Base-by-base conservation (phyloP, 2,888 invertebrate species). In the Dicyrtomina minuta region DNA sequence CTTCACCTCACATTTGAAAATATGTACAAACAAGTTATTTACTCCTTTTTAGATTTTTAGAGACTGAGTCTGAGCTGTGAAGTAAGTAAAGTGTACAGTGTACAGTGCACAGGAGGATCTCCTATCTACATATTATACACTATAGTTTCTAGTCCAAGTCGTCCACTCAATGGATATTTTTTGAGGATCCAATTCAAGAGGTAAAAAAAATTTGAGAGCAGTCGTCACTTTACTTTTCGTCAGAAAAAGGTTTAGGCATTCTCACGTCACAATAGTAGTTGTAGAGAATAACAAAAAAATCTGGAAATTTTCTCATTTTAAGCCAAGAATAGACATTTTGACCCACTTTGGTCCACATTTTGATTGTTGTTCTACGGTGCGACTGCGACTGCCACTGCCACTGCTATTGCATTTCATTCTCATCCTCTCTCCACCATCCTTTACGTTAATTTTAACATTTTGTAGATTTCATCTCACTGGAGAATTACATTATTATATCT, bases 291-390 rank as follows among this genome's bases (percentile, higher is more conserved):
- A n/a, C n/a, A n/a, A 64, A 64, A 64, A 61, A 53, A 41, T 41
- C 51, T 53, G 27, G 51, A 17, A 49, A 64, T 64, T 64, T 51
- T 51, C 53, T 53, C 51, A 46, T 49, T 46, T 61, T 64, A 53
- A 5, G 13, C n/a, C 13, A 5, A 64, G 46, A 46, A 61, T 39
- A 64, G 53, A 64, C 53, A 53, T 64, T 64, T 64, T 64, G 64
- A 64, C 64, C 64, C 64, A 64, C 64, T 64, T 64, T 60, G 60
- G 15, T 24, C 44, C 41, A n/a, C 49, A n/a, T n/a, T n/a, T n/a
- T n/a, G n/a, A n/a, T n/a, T n/a, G n/a, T n/a, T n/a, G n/a, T n/a
- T n/a, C n/a, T n/a, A n/a, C n/a, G n/a, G n/a, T n/a, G n/a, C n/a
- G n/a, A n/a, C n/a, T n/a, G n/a, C n/a, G n/a, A n/a, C n/a, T n/a